Base-by-base conservation (phyloP, 2,888 invertebrate genomes). In the Saturnia japonica region DNA sequence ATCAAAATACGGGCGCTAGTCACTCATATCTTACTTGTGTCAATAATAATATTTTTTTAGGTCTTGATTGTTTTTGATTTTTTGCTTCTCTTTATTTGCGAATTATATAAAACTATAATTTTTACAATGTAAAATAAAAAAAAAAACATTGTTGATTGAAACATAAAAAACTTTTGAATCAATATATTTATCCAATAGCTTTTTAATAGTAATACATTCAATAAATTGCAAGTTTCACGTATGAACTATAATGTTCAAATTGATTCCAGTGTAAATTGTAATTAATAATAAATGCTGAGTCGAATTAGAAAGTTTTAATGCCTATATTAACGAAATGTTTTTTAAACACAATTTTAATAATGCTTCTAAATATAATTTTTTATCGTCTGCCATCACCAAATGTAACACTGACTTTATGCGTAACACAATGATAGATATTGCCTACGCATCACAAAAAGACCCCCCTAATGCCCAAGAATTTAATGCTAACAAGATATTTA, bases 401-500 rank as follows among this genome's bases (percentile, higher is more conserved):
- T 64, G 34, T 40, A 64, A n/a, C 34, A 62, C 4, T 34, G 25
- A 64, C 8, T 64, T 64, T 40, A 40, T 64, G 40, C 64, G 40
- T 64, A 64, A 64, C 34, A 40, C 4, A 40, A 64, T 40, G 16
- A 64, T 64, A 64, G 64, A 64, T 64, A 19, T 64, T 40, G 40
- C 64, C 34, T 64, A 64, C 64, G 40, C 64, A 64, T n/a, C 40
- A 64, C 40, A 64, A 64, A 62, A 40, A 64, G 64, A 64, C 64
- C 64, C 64, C 60, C 64, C 40, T 12, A 64, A 40, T 34, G 40
- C 34, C 34, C 34, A 12, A 64, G 64, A 64, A 64, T 64, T 64
- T 64, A 64, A 64, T 64, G 64, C 64, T 64, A 64, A 64, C 64
- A 64, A 64, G 64, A 64, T 64, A 64, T 64, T 64, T 40, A 64